Conservation (phyloP, 1,140 invertebrate genomes). For the Aphidius gifuensis region DNA sequence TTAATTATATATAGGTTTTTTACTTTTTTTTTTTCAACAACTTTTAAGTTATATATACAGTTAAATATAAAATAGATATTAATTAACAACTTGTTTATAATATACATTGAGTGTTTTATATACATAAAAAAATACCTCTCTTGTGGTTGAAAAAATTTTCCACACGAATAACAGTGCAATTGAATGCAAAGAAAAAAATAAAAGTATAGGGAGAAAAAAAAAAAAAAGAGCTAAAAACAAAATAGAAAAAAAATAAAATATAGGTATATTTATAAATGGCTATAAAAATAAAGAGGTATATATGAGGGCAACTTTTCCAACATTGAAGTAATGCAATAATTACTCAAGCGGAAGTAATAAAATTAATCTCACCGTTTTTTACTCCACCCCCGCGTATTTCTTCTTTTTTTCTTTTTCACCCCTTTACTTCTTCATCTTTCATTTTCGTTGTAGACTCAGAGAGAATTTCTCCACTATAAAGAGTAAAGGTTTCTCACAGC, state of each 20-base stretch:
- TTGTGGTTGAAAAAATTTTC: constrained; percentile 11
- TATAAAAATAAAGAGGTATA: constrained; percentile 14
- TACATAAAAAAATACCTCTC: background rate
- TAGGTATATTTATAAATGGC: background rate
- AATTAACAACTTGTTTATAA: constrained; percentile 14
- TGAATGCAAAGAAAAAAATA: constrained; percentile 15
- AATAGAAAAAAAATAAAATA: constrained; percentile 3
- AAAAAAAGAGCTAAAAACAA: background rate
- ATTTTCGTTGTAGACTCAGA: constrained; percentile 4
- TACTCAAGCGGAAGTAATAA: constrained; percentile 50
- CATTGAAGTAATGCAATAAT: constrained; percentile 47
- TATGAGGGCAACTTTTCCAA: constrained; percentile 32
- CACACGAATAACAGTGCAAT: constrained; percentile 14
- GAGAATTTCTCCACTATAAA: too few species aligned
- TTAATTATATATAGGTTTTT: too few species aligned
- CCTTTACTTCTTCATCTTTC: constrained; percentile 28
- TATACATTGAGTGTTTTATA: constrained; percentile 2
- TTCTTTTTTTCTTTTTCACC: constrained; percentile 12
- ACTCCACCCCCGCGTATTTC: constrained; percentile 2
- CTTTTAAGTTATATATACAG: too few species aligned
- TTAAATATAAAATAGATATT: constrained; percentile 7
- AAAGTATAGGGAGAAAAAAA: too few species aligned
- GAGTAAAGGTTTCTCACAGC: too few species aligned
- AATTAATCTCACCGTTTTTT: constrained; percentile 42
- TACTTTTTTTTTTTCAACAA: too few species aligned